phyloP scores from a whole-genome alignment of 2,797 vertebrate genomes.

The Mormyrops boulengeri region DNA sequence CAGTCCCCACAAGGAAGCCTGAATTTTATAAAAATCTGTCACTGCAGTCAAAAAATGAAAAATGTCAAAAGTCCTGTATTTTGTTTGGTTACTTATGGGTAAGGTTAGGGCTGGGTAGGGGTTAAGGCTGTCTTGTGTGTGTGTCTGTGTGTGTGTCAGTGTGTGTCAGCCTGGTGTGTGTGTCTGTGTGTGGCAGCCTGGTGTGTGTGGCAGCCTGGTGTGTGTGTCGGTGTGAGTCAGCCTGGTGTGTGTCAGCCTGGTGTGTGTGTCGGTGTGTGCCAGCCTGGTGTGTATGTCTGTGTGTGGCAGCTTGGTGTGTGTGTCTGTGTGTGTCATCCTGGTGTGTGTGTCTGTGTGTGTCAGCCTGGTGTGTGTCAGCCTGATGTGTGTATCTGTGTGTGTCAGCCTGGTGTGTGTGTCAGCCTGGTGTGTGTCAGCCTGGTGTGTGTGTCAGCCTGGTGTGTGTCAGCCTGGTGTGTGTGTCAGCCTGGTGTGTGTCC shows the following conservation, averaged over 20 bases:
- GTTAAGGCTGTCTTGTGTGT: neutral
- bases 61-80: neutral
- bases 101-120: neutral
- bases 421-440: neutral
- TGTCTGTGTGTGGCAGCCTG: neutral
- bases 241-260: neutral
- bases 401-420: neutral
- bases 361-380: neutral
- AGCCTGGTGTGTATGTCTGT: neutral
- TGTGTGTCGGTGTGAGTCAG: conserved; percentile 14
- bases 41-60: neutral
- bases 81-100: neutral
- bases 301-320: neutral
- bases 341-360: neutral
- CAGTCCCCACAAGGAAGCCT: neutral
- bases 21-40: neutral
- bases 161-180: neutral
- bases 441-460: neutral
- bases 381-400: conserved; percentile 8
- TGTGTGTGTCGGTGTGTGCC: neutral
- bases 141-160: conserved; percentile 1
- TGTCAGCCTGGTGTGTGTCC: neutral
- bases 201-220: neutral
- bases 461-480: conserved; percentile 2
- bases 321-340: neutral